These are phyloP conservation scores for Eidolon dupreanum DNA, from an alignment of 2,797 vertebrate genomes.

Conservation along the genomic window DNA sequence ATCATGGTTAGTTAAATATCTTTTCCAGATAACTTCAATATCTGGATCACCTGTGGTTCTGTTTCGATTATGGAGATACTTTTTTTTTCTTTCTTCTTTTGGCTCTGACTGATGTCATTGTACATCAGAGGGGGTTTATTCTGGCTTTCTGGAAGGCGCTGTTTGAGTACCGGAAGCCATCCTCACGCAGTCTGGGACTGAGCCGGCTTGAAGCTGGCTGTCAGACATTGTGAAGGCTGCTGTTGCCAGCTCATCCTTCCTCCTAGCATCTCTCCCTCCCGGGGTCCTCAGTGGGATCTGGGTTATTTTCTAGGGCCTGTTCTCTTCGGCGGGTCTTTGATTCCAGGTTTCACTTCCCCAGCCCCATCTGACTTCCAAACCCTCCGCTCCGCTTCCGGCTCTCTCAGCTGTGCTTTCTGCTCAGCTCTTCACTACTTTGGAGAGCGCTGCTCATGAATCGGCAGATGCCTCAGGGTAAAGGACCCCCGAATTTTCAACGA, in stretches of 20 bases:
- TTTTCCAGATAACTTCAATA: neutral
- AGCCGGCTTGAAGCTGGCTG: neutral
- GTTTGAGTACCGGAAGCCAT: neutral
- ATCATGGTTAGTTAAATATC: conserved; percentile 57
- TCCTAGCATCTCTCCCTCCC: neutral
- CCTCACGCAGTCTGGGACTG: conserved; percentile 24
- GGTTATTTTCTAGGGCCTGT: neutral
- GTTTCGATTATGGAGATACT: conserved; percentile 42
- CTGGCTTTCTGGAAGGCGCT: conserved; percentile 54
- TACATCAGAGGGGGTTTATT: conserved; percentile 53
- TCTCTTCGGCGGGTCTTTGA: neutral
- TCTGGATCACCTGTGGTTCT: conserved; percentile 25
- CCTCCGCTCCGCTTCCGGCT: neutral
- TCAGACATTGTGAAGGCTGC: neutral
- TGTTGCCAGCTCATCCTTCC: neutral
- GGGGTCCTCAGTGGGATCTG: neutral
- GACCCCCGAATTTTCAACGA: neutral
- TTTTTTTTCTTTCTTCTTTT: neutral
- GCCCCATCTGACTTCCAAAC: neutral
- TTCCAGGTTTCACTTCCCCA: neutral
- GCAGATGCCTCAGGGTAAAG: neutral
- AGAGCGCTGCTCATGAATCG: fast-evolving
- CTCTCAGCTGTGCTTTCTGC: neutral
- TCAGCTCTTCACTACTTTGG: neutral
- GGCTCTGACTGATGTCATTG: conserved; percentile 41